phyloP scores from a whole-genome alignment of 2,113 vertebrate species.

The Ondatra zibethicus region DNA sequence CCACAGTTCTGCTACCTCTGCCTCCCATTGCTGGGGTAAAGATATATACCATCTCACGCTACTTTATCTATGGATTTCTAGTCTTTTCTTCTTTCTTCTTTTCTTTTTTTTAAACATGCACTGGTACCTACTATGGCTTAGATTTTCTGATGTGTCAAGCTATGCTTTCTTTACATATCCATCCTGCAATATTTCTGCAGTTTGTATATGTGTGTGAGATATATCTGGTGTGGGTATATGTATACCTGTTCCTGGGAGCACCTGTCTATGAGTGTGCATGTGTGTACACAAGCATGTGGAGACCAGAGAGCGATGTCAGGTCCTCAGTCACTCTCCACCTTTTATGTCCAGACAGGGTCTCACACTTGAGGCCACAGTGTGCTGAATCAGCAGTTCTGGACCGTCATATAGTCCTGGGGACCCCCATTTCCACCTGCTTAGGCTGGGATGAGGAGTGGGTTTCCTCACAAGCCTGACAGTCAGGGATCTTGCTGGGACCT shows the following conservation, averaged over 20 bases:
- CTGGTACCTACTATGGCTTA: not conserved
- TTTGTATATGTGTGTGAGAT: not conserved
- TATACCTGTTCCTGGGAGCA: no score
- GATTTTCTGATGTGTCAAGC: not conserved
- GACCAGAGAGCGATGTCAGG: not conserved
- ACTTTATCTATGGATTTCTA: not conserved
- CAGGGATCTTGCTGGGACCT: no score
- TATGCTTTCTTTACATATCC: not conserved
- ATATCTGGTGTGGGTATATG: not conserved
- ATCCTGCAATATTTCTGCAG: not conserved
- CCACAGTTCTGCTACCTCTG: not conserved
- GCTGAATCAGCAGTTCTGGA: not conserved
- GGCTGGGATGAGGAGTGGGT: not conserved
- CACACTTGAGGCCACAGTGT: not conserved
- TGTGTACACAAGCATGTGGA: not conserved
- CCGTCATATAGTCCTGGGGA: no score
- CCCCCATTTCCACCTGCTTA: not conserved
- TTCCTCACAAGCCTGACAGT: not conserved
- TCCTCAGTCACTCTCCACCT: not conserved
- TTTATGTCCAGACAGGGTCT: not conserved
- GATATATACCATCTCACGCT: fast-evolving
- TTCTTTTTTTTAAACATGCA: not conserved
- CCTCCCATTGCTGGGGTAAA: not conserved
- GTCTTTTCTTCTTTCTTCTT: not conserved
- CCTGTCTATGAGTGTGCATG: no score